These are phyloP conservation scores for Tuta absoluta DNA, from an alignment of 2,888 invertebrate genomes.

Conservation along the genomic window DNA sequence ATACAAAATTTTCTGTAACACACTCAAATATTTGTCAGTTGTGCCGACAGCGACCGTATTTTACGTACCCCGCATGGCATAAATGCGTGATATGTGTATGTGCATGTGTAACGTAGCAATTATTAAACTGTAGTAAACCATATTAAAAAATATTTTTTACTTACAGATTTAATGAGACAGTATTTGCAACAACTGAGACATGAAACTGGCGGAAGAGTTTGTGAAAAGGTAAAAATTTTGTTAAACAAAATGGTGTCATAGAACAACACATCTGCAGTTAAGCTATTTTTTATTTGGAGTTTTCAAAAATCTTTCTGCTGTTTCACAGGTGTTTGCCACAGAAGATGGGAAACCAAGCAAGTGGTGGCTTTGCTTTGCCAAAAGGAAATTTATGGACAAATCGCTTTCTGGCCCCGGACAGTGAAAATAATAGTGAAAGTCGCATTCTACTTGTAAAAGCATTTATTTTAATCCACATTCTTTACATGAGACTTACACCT, in stretches of 20 bases:
- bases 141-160: slow-evolving; percentile 26
- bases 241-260: too few relatives aligned
- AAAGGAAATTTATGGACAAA: slow-evolving; percentile 99
- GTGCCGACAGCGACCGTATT: too few relatives aligned
- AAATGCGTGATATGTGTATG: too few relatives aligned
- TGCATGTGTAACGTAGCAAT: not conserved
- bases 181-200: slow-evolving; percentile 97
- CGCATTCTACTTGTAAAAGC: slow-evolving; percentile 26
- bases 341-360: slow-evolving; percentile 98
- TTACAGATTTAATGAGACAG: slow-evolving; percentile 92
- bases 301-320: too few relatives aligned
- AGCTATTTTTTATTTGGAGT: slow-evolving; percentile 12
- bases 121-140: not conserved
- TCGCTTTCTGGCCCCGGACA: slow-evolving; percentile 95
- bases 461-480: slow-evolving; percentile 32
- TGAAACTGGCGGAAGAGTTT: slow-evolving; percentile 95
- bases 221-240: slow-evolving; percentile 86
- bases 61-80: too few relatives aligned
- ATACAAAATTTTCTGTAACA: too few relatives aligned
- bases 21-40: too few relatives aligned
- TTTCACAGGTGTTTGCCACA: slow-evolving; percentile 86
- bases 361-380: slow-evolving; percentile 99
- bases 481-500: slow-evolving; percentile 23
- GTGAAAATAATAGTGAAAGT: slow-evolving; percentile 55
- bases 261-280: slow-evolving; percentile 4